phyloP scores from a whole-genome alignment of 2,888 invertebrate species.

The Zygaena filipendulae region DNA sequence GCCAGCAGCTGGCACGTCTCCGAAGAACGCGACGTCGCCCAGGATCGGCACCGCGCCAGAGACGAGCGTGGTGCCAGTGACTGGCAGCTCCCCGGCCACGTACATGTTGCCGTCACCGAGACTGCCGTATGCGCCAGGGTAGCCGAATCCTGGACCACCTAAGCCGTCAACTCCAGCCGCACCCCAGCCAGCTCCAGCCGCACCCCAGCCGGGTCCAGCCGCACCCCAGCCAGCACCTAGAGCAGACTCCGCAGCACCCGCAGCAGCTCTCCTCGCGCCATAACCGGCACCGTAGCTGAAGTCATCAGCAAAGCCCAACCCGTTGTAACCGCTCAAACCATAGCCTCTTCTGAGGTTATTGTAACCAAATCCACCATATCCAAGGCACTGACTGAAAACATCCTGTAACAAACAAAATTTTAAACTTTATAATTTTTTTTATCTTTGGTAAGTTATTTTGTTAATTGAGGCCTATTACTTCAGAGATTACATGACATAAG shows the following conservation, averaged over 20 bases:
- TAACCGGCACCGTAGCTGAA: slow-evolving; percentile 22
- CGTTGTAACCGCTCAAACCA: too few relatives aligned
- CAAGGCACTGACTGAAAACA: slow-evolving; percentile 12
- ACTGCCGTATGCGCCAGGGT: too few relatives aligned
- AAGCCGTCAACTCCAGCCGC: slow-evolving; percentile 19
- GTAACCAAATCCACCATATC: too few relatives aligned
- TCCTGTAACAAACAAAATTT: slow-evolving; percentile 18
- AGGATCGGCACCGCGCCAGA: slow-evolving; percentile 26
- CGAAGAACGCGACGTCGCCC: slow-evolving; percentile 25
- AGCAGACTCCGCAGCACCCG: slow-evolving; percentile 11
- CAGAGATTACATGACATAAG: too few relatives aligned
- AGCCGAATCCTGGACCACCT: too few relatives aligned
- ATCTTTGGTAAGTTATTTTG: too few relatives aligned
- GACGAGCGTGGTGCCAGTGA: slow-evolving; percentile 24
- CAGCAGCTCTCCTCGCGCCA: too few relatives aligned
- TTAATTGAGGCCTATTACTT: too few relatives aligned
- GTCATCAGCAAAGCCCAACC: slow-evolving; percentile 9
- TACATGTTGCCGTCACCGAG: too few relatives aligned
- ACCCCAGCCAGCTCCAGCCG: too few relatives aligned
- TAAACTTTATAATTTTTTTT: too few relatives aligned
- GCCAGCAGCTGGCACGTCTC: slow-evolving; percentile 24
- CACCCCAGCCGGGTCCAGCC: slow-evolving; percentile 16
- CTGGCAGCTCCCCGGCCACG: too few relatives aligned
- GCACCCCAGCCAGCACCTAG: slow-evolving; percentile 15
- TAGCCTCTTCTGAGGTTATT: neutral